Percentiles rank a stretch among this genome's conserved stretches.
These are phyloP conservation scores for Thymallus thymallus DNA, from an alignment of 2,113 vertebrate genomes.

Conservation along the genomic window DNA sequence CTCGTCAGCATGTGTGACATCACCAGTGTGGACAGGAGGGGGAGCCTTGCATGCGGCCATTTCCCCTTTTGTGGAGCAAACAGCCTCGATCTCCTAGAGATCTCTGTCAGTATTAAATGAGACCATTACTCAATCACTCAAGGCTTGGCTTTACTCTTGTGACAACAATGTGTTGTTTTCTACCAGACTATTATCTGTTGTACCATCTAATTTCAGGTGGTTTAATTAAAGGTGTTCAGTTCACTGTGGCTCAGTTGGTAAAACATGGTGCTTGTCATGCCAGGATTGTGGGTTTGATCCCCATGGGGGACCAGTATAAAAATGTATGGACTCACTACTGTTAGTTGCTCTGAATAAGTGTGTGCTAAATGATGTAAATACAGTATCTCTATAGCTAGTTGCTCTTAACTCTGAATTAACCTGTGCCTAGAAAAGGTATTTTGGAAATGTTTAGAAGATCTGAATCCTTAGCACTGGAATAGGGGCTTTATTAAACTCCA, in stretches of 20 bases:
- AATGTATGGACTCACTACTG: no score
- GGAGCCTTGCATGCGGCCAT: constrained; percentile 25
- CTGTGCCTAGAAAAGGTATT: neutral
- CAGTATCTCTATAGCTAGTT: neutral
- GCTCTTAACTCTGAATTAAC: neutral
- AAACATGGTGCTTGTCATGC: no score
- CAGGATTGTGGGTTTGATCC: no score
- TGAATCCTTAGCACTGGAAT: neutral
- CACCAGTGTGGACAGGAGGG: constrained; percentile 30
- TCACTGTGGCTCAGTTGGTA: neutral
- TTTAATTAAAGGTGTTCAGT: neutral
- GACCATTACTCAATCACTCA: neutral
- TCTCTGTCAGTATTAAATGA: neutral
- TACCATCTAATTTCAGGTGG: neutral
- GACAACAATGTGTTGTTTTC: no score
- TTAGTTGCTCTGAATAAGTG: no score
- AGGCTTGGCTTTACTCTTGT: neutral
- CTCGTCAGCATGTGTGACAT: constrained; percentile 19
- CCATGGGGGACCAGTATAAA: no score
- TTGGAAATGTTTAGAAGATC: neutral
- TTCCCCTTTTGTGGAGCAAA: neutral
- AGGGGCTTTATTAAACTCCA: neutral
- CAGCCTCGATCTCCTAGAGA: neutral
- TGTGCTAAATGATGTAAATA: no score
- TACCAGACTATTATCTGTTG: neutral